phyloP scores from a whole-genome alignment of 2,797 vertebrate genomes.

The Macropus fuliginosus region DNA sequence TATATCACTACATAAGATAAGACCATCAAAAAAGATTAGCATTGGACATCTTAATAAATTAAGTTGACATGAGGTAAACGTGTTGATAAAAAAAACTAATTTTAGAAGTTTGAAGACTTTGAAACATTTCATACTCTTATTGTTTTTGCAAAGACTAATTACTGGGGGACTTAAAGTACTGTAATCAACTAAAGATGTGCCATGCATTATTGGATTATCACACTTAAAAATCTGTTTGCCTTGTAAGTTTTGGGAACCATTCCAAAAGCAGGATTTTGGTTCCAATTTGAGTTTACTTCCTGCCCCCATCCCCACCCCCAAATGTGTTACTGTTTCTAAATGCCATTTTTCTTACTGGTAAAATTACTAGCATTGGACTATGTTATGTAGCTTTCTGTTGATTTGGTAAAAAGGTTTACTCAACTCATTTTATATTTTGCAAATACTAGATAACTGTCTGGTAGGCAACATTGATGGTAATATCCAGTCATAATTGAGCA shows the following conservation, averaged over 20 bases:
- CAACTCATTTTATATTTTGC: conserved; percentile 85
- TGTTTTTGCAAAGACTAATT: conserved; percentile 89
- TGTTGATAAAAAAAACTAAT: conserved; percentile 88
- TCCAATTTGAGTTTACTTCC: conserved; percentile 83
- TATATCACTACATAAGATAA: conserved; percentile 89
- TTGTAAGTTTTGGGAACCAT: conserved; percentile 87
- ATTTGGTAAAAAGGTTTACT: conserved; percentile 86
- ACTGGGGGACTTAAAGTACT: conserved; percentile 87
- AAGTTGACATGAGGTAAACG: conserved; percentile 89
- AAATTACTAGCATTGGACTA: conserved; percentile 85
- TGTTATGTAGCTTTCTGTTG: conserved; percentile 84
- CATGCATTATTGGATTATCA: conserved; percentile 88
- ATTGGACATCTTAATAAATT: conserved; percentile 90
- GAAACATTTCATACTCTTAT: conserved; percentile 90
- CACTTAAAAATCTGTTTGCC: conserved; percentile 86
- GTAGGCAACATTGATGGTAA: conserved; percentile 87
- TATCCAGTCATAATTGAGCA: conserved; percentile 84
- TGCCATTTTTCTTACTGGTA: conserved; percentile 86
- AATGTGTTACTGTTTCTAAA: conserved; percentile 84
- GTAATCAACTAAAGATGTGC: conserved; percentile 88
- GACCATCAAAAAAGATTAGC: conserved; percentile 87
- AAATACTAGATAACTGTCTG: conserved; percentile 87
- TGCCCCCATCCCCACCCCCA: conserved; percentile 5
- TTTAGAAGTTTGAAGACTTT: conserved; percentile 89
- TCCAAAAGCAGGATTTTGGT: conserved; percentile 88